Evolutionary conservation across 2,113 vertebrate species (phyloP), one percentile per base, ranked within the genome.

Genomic region (Naja naja): DNA sequence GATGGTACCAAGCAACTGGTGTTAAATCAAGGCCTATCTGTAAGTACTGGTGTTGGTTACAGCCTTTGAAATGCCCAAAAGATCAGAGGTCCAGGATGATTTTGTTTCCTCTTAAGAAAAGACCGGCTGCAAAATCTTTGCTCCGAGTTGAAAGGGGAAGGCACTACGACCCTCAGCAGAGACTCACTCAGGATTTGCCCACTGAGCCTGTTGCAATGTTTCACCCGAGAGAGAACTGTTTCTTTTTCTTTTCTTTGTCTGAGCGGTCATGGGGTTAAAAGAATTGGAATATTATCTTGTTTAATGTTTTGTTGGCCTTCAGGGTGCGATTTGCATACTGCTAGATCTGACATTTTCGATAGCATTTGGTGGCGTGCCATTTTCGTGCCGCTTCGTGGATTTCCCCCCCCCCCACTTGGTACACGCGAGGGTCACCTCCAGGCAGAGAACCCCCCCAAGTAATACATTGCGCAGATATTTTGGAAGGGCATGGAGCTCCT

Each of bases 401-500:
- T 20, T 34, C 0, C 0, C 7, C 6, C 1, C 1, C 1, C 10
- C 0, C 0, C 18, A 8, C 69, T 81, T 39, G 18, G 2, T 81
- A 81, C 74, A 43, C 14, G 34, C 16, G 1, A 81, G 74, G 47
- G n/a, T 34, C 25, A 53, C 52, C 52, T 88, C 30, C 27, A 88
- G 7, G 16, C 18, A 25, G 20, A 88, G 30, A 54, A 54, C 5
- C 8, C 27, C 8, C 43, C 6, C 3, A 30, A 16, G 47, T 4
- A 39, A 81, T 43, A 18, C 34, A 4, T 12, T 8, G 10, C 11
- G 43, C 12, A 60, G 88, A 12, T 27, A 30, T 52, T 43, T 10
- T 23, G n/a, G 22, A 69, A 27, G 45, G 52, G 30, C 9, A 3
- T 5, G 20, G 1, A 52, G 30, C 12, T 53, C 20, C 20, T 39